These are phyloP conservation scores for Isurus oxyrinchus DNA, from an alignment of 2,113 vertebrate species.

Conservation along the genomic window DNA sequence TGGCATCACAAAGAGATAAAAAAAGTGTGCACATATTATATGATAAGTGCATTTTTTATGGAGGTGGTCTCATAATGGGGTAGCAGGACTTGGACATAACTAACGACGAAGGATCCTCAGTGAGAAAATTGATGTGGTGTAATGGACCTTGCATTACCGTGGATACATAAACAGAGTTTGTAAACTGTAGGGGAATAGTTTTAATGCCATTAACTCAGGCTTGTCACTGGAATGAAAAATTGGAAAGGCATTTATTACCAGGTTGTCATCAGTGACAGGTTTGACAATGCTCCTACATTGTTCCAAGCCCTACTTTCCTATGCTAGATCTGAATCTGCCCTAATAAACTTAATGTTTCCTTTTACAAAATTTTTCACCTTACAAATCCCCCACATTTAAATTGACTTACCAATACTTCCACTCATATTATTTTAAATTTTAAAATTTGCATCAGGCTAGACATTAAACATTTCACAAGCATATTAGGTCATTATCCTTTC, in stretches of 20 bases:
- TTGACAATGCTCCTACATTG: neutral
- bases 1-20: neutral
- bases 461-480: neutral
- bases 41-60: neutral
- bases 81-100: neutral
- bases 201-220: neutral
- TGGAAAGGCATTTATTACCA: neutral
- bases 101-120: neutral
- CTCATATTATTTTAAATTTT: neutral
- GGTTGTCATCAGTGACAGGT: neutral
- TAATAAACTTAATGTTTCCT: neutral
- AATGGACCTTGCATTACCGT: neutral
- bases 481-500: neutral
- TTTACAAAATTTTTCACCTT: neutral
- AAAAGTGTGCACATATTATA: neutral
- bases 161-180: neutral
- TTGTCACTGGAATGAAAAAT: neutral
- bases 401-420: neutral
- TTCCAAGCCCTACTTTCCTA: neutral
- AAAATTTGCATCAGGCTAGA: neutral
- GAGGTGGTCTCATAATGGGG: neutral
- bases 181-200: neutral
- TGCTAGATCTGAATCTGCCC: neutral
- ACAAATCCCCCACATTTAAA: neutral
- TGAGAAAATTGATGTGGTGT: neutral